Conservation (phyloP, 2,797 vertebrate genomes). For the Parauchenoglanis punctatus region DNA sequence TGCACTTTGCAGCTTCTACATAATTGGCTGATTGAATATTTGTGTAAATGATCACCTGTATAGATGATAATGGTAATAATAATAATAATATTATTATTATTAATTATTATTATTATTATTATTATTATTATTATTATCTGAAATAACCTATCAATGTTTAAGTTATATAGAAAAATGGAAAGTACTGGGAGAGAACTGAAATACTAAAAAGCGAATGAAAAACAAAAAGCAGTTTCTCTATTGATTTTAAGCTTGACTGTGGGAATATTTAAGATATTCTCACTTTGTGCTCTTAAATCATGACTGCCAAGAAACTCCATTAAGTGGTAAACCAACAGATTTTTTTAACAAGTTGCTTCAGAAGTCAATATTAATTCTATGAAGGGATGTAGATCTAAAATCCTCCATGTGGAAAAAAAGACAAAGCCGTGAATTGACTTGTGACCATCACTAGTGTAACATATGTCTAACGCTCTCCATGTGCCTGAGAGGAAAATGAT, state of each 20-base stretch:
- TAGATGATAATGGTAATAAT: neutral
- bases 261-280: neutral
- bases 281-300: neutral
- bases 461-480: neutral
- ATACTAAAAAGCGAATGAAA: neutral
- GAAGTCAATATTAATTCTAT: neutral
- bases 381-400: neutral
- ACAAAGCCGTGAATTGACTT: neutral
- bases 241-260: neutral
- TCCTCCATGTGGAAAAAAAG: neutral
- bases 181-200: neutral
- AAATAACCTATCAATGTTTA: neutral
- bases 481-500: neutral
- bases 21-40: neutral
- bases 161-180: neutral
- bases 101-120: too few species aligned
- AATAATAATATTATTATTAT: neutral
- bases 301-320: neutral
- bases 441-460: neutral
- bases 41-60: neutral
- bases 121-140: neutral
- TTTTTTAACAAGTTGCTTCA: neutral
- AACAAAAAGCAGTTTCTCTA: neutral
- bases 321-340: neutral
- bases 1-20: neutral